Evolutionary conservation across 2,797 vertebrate genomes (phyloP).

Genomic region (Tokudaia muenninki): DNA sequence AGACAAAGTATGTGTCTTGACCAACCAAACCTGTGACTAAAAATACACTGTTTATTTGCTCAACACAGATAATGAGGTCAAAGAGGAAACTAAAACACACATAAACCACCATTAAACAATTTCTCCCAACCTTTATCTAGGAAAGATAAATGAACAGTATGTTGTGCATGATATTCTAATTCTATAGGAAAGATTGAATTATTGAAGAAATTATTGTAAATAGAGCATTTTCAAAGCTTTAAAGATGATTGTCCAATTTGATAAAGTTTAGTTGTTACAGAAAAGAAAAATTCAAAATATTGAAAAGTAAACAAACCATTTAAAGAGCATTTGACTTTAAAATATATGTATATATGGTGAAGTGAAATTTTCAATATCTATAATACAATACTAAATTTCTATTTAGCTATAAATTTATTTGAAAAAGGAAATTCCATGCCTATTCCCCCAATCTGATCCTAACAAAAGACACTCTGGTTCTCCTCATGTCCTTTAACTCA

Average conservation of each 20-base stretch:
- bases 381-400: background rate
- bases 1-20: background rate
- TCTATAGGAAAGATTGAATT: slow-evolving; percentile 64
- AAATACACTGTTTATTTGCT: slow-evolving; percentile 67
- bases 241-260: background rate
- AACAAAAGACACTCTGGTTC: background rate
- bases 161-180: slow-evolving; percentile 10
- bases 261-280: slow-evolving; percentile 52
- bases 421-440: background rate
- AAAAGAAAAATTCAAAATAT: slow-evolving; percentile 2
- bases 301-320: slow-evolving; percentile 16
- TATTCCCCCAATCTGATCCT: no score
- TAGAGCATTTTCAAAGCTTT: slow-evolving; percentile 43
- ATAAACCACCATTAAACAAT: slow-evolving; percentile 64
- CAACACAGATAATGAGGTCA: slow-evolving; percentile 63
- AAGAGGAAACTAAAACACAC: slow-evolving; percentile 16
- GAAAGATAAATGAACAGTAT: slow-evolving; percentile 59
- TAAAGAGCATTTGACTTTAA: background rate
- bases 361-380: slow-evolving; percentile 19
- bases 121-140: slow-evolving; percentile 31
- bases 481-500: background rate
- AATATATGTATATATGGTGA: background rate
- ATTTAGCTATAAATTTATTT: slow-evolving; percentile 22
- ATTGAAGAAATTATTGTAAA: slow-evolving; percentile 57
- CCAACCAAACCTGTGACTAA: slow-evolving; percentile 51